A percentile compares a stretch with the other conserved stretches of the same genome.
Evolutionary conservation across 2,797 vertebrate species (phyloP).

Genomic region (Rachycentron canadum): DNA sequence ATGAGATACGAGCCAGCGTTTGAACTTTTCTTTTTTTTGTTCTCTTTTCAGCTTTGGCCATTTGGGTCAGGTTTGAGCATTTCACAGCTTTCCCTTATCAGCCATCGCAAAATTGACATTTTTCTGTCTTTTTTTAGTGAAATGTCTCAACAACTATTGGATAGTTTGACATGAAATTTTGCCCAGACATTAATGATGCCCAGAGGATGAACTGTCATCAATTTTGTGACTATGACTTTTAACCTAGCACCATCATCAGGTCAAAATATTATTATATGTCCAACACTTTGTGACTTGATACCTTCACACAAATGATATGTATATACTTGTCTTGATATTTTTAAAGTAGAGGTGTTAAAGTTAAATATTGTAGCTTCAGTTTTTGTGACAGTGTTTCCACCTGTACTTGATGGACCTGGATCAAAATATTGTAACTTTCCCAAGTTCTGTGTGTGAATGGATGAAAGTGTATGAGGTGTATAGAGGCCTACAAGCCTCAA

Average conservation of each 20-base stretch:
- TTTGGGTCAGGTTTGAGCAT: too few species aligned
- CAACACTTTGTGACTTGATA: neutral
- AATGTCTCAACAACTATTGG: neutral
- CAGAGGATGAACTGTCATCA: neutral
- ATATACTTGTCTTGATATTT: neutral
- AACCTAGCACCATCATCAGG: neutral
- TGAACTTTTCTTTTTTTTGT: neutral
- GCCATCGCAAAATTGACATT: neutral
- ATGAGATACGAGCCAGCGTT: neutral
- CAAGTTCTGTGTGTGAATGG: slow-evolving; percentile 1
- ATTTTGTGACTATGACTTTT: neutral
- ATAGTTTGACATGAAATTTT: neutral
- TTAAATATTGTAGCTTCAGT: neutral
- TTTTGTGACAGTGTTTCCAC: neutral
- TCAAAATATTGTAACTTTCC: neutral
- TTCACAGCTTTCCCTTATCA: too few species aligned
- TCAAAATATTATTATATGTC: neutral
- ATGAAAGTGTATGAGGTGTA: neutral
- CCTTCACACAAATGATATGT: neutral
- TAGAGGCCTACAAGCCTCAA: neutral
- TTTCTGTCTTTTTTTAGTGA: neutral
- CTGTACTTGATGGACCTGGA: neutral
- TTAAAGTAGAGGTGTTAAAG: neutral
- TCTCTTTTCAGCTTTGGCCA: neutral
- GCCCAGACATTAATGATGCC: neutral